Evolutionary conservation across 2,888 invertebrate species (phyloP).

Genomic region (Trichopria drosophilae): DNA sequence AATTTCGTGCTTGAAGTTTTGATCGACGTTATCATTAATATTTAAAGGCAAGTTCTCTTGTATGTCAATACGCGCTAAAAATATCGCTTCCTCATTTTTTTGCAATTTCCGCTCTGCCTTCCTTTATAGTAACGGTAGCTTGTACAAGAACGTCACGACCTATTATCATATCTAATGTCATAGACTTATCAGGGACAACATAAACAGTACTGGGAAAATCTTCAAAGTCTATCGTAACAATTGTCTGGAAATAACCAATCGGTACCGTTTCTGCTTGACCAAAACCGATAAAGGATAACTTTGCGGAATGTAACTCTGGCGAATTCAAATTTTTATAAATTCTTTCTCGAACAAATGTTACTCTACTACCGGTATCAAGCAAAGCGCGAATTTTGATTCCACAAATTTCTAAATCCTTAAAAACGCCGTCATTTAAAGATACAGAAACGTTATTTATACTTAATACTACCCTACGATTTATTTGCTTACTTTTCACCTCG

Average conservation of each 20-base stretch:
- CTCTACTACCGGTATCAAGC: conserved; percentile 24
- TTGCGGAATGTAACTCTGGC: conserved; percentile 12
- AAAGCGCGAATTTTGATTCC: too few species aligned
- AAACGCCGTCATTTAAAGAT: too few species aligned
- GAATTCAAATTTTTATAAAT: conserved; percentile 11
- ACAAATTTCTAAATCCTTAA: too few species aligned
- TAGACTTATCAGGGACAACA: conserved; percentile 15
- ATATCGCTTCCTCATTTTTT: background rate
- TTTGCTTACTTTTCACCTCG: too few species aligned
- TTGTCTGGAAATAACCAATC: conserved; percentile 11
- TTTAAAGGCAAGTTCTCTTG: too few species aligned
- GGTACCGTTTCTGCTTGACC: conserved; percentile 16
- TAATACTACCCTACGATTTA: too few species aligned
- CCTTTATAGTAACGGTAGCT: conserved; percentile 18
- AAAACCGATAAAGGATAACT: conserved; percentile 19
- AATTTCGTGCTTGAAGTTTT: too few species aligned
- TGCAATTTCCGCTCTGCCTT: conserved; percentile 7
- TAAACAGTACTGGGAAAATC: conserved; percentile 10
- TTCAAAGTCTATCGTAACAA: conserved; percentile 6
- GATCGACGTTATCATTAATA: background rate
- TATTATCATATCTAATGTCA: conserved; percentile 14
- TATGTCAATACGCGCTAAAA: background rate
- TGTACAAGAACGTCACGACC: conserved; percentile 21
- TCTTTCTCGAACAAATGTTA: conserved; percentile 20
- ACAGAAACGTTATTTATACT: too few species aligned